A percentile compares a stretch with the other conserved stretches of the same genome.
phyloP scores from a whole-genome alignment of 2,797 vertebrate species.

The Intellagama lesueurii region DNA sequence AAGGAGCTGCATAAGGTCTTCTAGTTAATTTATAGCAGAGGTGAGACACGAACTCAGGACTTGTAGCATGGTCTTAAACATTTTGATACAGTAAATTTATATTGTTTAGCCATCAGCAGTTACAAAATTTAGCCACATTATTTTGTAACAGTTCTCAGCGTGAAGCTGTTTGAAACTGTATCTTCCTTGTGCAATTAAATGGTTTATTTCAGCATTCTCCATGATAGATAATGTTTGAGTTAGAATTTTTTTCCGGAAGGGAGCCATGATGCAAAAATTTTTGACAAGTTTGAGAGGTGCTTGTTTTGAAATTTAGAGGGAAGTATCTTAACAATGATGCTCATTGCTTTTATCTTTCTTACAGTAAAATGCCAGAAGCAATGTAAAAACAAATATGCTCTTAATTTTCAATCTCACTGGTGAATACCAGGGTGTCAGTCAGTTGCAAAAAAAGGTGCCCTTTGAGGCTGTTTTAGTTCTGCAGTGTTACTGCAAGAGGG shows the following conservation, averaged over 20 bases:
- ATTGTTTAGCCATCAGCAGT: not conserved
- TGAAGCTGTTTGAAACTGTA: not conserved
- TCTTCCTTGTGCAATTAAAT: not conserved
- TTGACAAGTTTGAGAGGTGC: not conserved
- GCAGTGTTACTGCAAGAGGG: not conserved
- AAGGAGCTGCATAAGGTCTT: not conserved
- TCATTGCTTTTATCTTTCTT: not conserved
- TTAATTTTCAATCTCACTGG: no score
- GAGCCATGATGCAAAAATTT: not conserved
- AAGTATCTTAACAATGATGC: not conserved
- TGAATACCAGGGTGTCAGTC: not conserved
- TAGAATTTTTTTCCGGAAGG: not conserved
- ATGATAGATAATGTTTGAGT: not conserved
- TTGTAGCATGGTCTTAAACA: not conserved
- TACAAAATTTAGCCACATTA: not conserved
- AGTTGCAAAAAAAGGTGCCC: not conserved
- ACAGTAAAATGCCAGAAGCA: not conserved
- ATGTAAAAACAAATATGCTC: not conserved
- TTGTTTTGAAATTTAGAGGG: not conserved
- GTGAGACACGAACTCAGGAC: not conserved
- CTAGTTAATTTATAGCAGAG: not conserved
- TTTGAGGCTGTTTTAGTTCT: not conserved
- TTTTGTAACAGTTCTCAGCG: not conserved
- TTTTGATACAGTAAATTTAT: no score
- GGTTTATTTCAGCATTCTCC: not conserved